phyloP scores from a whole-genome alignment of 2,888 invertebrate species.

The Netelia virgata region DNA sequence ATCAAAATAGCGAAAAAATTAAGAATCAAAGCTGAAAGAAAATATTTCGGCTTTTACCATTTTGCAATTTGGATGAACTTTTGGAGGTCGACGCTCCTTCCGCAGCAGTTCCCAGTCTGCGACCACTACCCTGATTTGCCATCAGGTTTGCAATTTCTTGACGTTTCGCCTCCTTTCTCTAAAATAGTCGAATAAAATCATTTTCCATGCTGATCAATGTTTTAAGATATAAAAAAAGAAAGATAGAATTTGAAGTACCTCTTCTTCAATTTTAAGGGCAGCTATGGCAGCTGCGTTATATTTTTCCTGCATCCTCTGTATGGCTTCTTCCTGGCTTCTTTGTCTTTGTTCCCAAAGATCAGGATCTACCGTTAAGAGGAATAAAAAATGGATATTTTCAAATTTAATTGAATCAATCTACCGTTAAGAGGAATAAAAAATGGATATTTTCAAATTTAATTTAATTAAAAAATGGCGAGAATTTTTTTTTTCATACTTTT shows the following conservation, averaged over 20 bases:
- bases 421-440: conserved; percentile 36
- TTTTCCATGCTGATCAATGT: neutral
- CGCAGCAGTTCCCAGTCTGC: conserved; percentile 75
- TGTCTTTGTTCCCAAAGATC: conserved; percentile 82
- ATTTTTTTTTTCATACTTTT: conserved; percentile 83
- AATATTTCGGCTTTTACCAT: conserved; percentile 62
- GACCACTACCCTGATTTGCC: conserved; percentile 79
- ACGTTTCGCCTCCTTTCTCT: conserved; percentile 80
- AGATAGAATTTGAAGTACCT: conserved; percentile 75
- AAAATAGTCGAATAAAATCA: conserved; percentile 61
- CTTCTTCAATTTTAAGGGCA: conserved; percentile 81
- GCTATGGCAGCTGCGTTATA: conserved; percentile 81
- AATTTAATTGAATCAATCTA: conserved; percentile 83
- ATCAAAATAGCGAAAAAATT: conserved; percentile 10
- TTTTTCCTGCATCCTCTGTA: conserved; percentile 84
- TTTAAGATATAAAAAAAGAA: neutral
- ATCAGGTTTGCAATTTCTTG: conserved; percentile 79
- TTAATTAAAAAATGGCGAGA: conserved; percentile 37
- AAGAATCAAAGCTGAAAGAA: neutral
- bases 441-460: conserved; percentile 5
- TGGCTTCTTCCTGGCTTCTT: conserved; percentile 81
- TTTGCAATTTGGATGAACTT: conserved; percentile 66
- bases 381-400: conserved; percentile 31
- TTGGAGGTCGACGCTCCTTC: conserved; percentile 66
- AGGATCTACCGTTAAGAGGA: conserved; percentile 81